Percentiles rank a stretch among this genome's conserved stretches.
Conservation (phyloP, 2,113 vertebrate genomes). For the Tringa solitaria region DNA sequence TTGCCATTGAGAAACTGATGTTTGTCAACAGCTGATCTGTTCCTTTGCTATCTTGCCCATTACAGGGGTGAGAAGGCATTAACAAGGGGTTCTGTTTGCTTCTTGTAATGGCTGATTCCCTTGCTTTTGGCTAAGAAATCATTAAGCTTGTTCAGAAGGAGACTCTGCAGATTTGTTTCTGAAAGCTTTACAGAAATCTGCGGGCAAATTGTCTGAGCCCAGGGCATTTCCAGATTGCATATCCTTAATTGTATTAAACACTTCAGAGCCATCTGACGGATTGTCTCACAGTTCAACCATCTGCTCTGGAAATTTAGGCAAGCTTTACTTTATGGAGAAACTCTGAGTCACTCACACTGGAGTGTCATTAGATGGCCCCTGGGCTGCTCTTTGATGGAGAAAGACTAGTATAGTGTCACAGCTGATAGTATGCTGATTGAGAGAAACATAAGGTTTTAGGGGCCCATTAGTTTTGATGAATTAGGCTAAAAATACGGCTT, state of each 20-base stretch:
- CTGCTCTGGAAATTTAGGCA: slow-evolving; percentile 27
- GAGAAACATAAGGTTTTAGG: slow-evolving; percentile 6
- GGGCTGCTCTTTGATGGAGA: slow-evolving; percentile 9
- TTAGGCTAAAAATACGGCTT: background rate
- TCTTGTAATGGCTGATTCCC: background rate
- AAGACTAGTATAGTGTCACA: background rate
- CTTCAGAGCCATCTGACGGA: slow-evolving; percentile 21
- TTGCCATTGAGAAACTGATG: background rate
- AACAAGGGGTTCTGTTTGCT: background rate
- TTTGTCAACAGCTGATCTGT: slow-evolving; percentile 4
- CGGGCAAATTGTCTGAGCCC: background rate
- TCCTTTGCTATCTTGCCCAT: background rate
- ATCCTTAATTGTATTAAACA: slow-evolving; percentile 42
- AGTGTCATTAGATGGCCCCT: background rate
- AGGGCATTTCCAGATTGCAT: slow-evolving; percentile 32
- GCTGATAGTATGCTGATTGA: background rate
- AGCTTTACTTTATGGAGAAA: background rate
- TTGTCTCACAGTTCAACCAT: slow-evolving; percentile 33
- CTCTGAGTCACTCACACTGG: background rate
- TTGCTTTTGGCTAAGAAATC: background rate
- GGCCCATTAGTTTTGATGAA: slow-evolving; percentile 58
- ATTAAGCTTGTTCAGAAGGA: background rate
- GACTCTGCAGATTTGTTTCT: background rate
- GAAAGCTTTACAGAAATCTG: background rate
- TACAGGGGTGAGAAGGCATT: background rate